These are phyloP conservation scores for Ceratosolen fusciceps DNA, from an alignment of 1,140 invertebrate genomes.

Conservation along the genomic window DNA sequence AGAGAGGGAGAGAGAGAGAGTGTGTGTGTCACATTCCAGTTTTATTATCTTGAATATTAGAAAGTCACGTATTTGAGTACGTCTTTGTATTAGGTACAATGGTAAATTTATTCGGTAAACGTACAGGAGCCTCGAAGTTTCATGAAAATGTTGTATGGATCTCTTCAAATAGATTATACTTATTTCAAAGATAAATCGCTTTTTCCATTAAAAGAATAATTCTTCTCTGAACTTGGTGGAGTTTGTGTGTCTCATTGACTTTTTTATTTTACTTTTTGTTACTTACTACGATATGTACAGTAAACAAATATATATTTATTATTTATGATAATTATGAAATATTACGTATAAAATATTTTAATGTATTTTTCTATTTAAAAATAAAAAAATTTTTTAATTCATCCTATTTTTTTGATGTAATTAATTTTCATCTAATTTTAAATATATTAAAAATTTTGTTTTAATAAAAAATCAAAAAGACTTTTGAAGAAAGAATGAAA, in stretches of 20 bases:
- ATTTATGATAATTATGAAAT: no score
- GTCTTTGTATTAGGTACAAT: neutral
- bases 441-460: no score
- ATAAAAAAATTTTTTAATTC: no score
- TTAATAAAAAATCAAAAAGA: no score
- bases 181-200: neutral
- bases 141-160: no score
- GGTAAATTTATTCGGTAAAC: constrained; percentile 5
- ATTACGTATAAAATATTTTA: no score
- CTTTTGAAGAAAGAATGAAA: no score
- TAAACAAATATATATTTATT: no score
- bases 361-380: no score
- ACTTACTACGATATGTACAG: no score
- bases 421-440: no score
- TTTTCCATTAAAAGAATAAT: neutral
- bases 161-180: neutral
- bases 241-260: neutral
- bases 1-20: constrained; percentile 7
- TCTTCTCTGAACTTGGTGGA: neutral
- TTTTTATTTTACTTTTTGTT: neutral
- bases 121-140: neutral
- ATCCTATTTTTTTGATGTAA: no score
- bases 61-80: neutral
- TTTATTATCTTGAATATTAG: constrained; percentile 14
- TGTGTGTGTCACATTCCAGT: constrained; percentile 14